Evolutionary conservation across 2,113 vertebrate genomes (phyloP).

Genomic region (Chaetodon auriga): DNA sequence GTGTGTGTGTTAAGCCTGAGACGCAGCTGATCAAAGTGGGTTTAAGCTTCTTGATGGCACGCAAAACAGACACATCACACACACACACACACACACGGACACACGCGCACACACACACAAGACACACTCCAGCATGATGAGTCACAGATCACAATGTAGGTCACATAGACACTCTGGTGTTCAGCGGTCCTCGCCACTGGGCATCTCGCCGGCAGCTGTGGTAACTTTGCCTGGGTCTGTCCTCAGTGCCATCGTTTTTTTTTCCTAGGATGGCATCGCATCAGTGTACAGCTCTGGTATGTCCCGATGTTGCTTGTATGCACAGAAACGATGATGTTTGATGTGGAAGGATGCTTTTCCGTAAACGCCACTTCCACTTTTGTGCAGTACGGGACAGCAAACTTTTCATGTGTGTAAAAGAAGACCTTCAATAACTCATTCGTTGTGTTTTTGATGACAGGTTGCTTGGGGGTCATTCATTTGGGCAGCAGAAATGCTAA

Average conservation of each 20-base stretch:
- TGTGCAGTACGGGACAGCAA: neutral
- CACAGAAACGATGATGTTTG: neutral
- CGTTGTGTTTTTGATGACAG: too few species aligned
- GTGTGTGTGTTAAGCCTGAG: slow-evolving; percentile 12
- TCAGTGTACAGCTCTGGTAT: neutral
- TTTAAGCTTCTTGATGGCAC: slow-evolving; percentile 29
- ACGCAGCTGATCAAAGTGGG: slow-evolving; percentile 53
- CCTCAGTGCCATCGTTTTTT: neutral
- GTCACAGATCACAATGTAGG: slow-evolving; percentile 62
- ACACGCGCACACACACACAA: slow-evolving; percentile 4
- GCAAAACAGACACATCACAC: slow-evolving; percentile 20
- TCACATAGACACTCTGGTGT: slow-evolving; percentile 15
- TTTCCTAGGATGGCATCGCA: neutral
- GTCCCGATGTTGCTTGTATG: neutral
- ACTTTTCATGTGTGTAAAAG: neutral
- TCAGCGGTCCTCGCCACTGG: neutral
- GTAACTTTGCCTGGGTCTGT: neutral
- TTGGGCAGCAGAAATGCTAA: neutral
- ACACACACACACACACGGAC: neutral
- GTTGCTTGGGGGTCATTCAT: neutral
- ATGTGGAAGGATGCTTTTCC: neutral
- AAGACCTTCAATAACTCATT: neutral
- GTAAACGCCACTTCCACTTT: neutral
- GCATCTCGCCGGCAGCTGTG: slow-evolving; percentile 1
- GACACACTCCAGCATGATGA: slow-evolving; percentile 58